Evolutionary conservation across 1,140 invertebrate species (phyloP).

Genomic region (Paraescarpia echinospica): DNA sequence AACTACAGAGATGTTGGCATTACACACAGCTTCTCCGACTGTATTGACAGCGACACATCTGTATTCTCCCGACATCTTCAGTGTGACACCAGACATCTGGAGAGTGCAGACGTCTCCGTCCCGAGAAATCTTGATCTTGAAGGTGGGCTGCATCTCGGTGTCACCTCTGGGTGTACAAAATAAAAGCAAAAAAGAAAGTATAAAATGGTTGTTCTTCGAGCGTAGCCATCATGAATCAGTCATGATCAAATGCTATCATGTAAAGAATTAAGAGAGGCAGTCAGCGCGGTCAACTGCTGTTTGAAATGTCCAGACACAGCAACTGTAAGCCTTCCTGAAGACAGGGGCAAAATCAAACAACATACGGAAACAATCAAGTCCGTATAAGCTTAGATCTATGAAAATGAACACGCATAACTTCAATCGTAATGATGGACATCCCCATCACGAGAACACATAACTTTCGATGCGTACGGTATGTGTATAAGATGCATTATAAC

Average conservation of each 20-base stretch:
- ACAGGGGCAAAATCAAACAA: not conserved
- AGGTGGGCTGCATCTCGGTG: slow-evolving; percentile 19
- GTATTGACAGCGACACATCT: slow-evolving; percentile 52
- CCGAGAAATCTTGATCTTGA: slow-evolving; percentile 69
- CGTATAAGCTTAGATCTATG: not conserved
- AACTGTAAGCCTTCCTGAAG: not conserved
- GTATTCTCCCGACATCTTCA: slow-evolving; percentile 49
- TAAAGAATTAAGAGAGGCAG: not conserved
- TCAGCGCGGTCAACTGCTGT: not conserved
- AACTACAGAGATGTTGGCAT: slow-evolving; percentile 34
- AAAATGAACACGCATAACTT: not conserved
- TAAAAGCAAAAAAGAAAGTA: not conserved
- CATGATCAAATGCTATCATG: not conserved
- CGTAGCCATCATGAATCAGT: not conserved
- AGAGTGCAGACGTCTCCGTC: slow-evolving; percentile 78
- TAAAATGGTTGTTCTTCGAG: not conserved
- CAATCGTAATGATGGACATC: not conserved
- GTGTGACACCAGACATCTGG: slow-evolving; percentile 42
- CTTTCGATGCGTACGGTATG: not conserved
- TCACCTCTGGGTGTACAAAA: slow-evolving; percentile 1
- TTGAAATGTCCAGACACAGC: not conserved
- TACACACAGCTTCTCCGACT: slow-evolving; percentile 44
- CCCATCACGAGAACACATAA: not conserved
- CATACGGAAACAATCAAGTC: not conserved
- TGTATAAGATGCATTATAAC: not conserved